Evolutionary conservation across 2,888 invertebrate genomes (phyloP).

Genomic region (Lasius platythorax): DNA sequence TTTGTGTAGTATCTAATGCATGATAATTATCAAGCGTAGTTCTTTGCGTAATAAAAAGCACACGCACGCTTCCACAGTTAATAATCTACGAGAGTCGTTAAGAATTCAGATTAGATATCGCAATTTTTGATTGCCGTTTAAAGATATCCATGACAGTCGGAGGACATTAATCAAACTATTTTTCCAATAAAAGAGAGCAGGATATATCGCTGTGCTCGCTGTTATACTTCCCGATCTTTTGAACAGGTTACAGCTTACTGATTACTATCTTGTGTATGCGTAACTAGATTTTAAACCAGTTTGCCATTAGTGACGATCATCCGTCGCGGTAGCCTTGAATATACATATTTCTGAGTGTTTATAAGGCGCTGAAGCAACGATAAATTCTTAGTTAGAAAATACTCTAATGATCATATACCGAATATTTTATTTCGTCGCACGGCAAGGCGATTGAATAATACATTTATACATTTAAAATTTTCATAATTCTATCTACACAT

Average conservation of each 20-base stretch:
- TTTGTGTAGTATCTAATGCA: constrained; percentile 33
- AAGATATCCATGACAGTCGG: constrained; percentile 68
- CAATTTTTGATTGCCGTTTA: constrained; percentile 37
- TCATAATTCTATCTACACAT: not conserved
- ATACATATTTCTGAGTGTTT: constrained; percentile 40
- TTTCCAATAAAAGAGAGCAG: constrained; percentile 43
- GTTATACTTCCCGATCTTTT: constrained; percentile 40
- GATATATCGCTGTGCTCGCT: constrained; percentile 1
- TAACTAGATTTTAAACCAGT: constrained; percentile 55
- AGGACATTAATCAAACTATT: constrained; percentile 73
- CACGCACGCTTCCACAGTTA: constrained; percentile 16
- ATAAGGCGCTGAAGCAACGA: constrained; percentile 25
- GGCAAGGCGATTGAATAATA: not conserved
- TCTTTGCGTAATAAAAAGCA: constrained; percentile 28
- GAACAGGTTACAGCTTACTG: constrained; percentile 14
- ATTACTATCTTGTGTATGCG: constrained; percentile 30
- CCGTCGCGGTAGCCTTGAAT: constrained; percentile 32
- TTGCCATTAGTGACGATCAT: constrained; percentile 45
- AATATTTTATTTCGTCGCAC: constrained; percentile 13
- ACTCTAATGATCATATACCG: not conserved
- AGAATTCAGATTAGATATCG: constrained; percentile 55
- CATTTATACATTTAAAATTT: not conserved
- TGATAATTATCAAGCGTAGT: constrained; percentile 32
- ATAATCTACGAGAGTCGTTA: constrained; percentile 45
- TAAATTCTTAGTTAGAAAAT: constrained; percentile 5